phyloP scores from a whole-genome alignment of 2,113 vertebrate genomes.

The Callithrix jacchus region DNA sequence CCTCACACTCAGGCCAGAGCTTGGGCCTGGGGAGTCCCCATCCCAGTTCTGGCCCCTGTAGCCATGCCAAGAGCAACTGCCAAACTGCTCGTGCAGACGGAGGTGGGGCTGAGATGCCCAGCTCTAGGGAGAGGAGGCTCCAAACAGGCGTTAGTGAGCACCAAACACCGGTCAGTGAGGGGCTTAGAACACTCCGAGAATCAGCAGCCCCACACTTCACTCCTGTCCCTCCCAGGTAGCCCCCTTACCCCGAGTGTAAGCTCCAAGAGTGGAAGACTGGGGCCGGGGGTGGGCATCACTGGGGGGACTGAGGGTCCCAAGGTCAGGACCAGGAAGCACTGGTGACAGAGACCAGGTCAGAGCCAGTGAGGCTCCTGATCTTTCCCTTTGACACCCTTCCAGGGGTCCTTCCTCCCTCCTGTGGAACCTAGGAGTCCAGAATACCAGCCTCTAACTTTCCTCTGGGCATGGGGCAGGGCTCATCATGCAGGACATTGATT shows the following conservation, averaged over 20 bases:
- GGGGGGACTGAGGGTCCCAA: slow-evolving; percentile 74
- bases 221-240: slow-evolving; percentile 57
- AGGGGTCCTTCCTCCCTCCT: not conserved
- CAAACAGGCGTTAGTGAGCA: slow-evolving; percentile 64
- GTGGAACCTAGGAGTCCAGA: not conserved
- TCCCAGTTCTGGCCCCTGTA: not conserved
- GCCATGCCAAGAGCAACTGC: slow-evolving; percentile 59
- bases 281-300: slow-evolving; percentile 73
- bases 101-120: not conserved
- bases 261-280: slow-evolving; percentile 78
- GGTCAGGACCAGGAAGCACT: slow-evolving; percentile 78
- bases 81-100: slow-evolving; percentile 13
- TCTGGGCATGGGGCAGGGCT: not conserved
- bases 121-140: not conserved
- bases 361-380: slow-evolving; percentile 64
- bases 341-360: slow-evolving; percentile 79
- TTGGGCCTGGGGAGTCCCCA: not conserved
- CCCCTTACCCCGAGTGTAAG: slow-evolving; percentile 78
- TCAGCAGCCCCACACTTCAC: slow-evolving; percentile 47
- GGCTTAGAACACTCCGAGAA: not conserved
- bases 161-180: slow-evolving; percentile 13
- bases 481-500: not conserved
- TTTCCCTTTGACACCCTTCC: slow-evolving; percentile 12
- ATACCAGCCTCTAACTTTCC: not conserved
- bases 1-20: slow-evolving; percentile 10